Evolutionary conservation across 2,797 vertebrate species (phyloP), one percentile per base, ranked within the genome.

Genomic region (Champsocephalus esox): DNA sequence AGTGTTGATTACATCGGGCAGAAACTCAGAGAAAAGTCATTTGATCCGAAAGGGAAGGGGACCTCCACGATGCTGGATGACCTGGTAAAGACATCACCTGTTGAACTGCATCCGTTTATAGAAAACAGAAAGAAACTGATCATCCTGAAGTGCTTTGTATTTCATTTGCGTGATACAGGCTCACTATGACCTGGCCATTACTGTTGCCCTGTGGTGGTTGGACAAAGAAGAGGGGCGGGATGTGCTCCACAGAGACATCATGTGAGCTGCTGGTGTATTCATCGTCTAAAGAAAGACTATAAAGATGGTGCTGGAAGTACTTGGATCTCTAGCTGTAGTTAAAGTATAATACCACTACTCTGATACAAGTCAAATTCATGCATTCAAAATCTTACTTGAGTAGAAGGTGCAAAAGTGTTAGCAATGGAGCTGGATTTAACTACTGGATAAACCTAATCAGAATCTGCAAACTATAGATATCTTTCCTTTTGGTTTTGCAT

Each of bases 1-100:
- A 98, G 97, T 71, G 89, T 79, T 70, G 92, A 96, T 84, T 96
- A 98, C 83, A 91, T 98, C 86, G 95, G 97, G 50, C 94, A 94
- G 86, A 96, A 89, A 88, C 92, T 97, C 68, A 73, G 91, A 83
- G 96, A 97, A 91, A 95, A 95, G 4, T 85, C 89, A 66, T 98
- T 97, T 88, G 96, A 97, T 86, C 95, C 96, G 4, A 94, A 95
- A 81, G 96, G 96, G 77, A 96, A 91, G 90, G 92, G 83, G 52
- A 83, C 90, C 14, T 88, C 90, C 65, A 94, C 94, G 1, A 81
- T 95, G 82, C 90, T 97, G 91, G 96, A 97, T 83, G 94, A 97
- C 51, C 88, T 97, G 96, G 96, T 98, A 96, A 52, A 19, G 45
- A 16, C 21, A 12, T 2, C 0, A 43, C 8, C 34, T 38, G 28